phyloP scores from a whole-genome alignment of 2,888 invertebrate species.

The Cerastis leucographa region DNA sequence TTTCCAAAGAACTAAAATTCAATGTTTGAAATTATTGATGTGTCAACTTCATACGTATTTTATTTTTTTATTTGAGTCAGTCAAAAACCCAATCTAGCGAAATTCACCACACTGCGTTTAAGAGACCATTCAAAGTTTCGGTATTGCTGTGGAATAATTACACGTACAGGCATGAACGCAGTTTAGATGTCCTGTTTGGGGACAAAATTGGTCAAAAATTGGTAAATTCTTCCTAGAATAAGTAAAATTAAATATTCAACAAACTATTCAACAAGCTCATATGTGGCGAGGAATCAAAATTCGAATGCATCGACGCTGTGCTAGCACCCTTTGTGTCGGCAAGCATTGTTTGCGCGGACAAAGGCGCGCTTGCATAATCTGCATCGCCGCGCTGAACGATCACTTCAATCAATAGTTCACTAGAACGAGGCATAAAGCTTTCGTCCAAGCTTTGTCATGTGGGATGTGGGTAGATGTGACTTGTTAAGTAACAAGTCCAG shows the following conservation, averaged over 20 bases:
- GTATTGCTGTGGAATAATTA: background rate
- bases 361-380: conserved; percentile 59
- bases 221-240: background rate
- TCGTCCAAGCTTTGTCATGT: conserved; percentile 5
- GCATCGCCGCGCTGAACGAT: conserved; percentile 19
- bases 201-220: background rate
- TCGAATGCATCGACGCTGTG: conserved; percentile 8
- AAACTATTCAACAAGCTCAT: background rate
- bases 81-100: no score
- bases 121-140: background rate
- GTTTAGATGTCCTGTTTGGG: background rate
- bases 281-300: conserved; percentile 13
- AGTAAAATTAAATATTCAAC: background rate
- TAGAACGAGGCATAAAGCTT: conserved; percentile 16
- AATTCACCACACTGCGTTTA: background rate
- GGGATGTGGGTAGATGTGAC: background rate
- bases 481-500: no score
- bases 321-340: conserved; percentile 40
- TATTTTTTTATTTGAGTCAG: no score
- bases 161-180: background rate
- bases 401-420: conserved; percentile 42
- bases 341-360: conserved; percentile 58
- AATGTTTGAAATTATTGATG: background rate
- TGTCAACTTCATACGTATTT: background rate
- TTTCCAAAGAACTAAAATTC: background rate